Conservation (phyloP, 2,797 vertebrate genomes). For the Parotocinclus haroldoi region DNA sequence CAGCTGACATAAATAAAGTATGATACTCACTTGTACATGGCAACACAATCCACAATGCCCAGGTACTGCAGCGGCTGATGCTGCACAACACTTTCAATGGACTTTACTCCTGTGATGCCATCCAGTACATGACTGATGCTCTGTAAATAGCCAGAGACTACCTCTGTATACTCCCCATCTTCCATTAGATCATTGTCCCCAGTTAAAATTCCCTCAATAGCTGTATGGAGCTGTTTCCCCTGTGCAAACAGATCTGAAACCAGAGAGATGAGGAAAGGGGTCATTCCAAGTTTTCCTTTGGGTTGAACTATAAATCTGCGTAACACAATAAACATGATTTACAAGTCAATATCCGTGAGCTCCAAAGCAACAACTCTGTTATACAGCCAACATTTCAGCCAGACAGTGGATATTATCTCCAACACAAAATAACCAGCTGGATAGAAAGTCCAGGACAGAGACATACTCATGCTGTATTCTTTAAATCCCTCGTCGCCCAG, state of each 20-base stretch:
- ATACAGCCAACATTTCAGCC: too few relatives aligned
- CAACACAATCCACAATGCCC: slow-evolving; percentile 91
- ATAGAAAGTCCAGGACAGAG: background rate
- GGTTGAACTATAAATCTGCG: too few relatives aligned
- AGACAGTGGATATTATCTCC: too few relatives aligned
- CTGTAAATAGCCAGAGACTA: slow-evolving; percentile 76
- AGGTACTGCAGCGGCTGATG: slow-evolving; percentile 80
- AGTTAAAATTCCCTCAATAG: slow-evolving; percentile 75
- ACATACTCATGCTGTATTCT: slow-evolving; percentile 83
- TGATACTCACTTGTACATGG: slow-evolving; percentile 79
- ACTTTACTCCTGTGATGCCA: slow-evolving; percentile 77
- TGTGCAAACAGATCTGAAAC: slow-evolving; percentile 78
- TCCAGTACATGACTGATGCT: slow-evolving; percentile 81
- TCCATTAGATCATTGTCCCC: slow-evolving; percentile 47
- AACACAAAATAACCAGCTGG: too few relatives aligned
- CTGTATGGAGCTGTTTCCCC: slow-evolving; percentile 82
- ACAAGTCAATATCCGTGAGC: too few relatives aligned
- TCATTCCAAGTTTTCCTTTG: too few relatives aligned
- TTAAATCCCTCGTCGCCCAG: slow-evolving; percentile 89
- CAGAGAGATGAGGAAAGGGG: background rate
- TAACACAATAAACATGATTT: too few relatives aligned
- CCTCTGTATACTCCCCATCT: slow-evolving; percentile 36
- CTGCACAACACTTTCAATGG: slow-evolving; percentile 85
- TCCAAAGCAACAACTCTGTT: too few relatives aligned
- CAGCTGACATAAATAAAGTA: too few relatives aligned